Percentiles rank a stretch among this genome's conserved stretches.
Evolutionary conservation across 2,888 invertebrate genomes (phyloP).

Genomic region (Drosophila macrospina): DNA sequence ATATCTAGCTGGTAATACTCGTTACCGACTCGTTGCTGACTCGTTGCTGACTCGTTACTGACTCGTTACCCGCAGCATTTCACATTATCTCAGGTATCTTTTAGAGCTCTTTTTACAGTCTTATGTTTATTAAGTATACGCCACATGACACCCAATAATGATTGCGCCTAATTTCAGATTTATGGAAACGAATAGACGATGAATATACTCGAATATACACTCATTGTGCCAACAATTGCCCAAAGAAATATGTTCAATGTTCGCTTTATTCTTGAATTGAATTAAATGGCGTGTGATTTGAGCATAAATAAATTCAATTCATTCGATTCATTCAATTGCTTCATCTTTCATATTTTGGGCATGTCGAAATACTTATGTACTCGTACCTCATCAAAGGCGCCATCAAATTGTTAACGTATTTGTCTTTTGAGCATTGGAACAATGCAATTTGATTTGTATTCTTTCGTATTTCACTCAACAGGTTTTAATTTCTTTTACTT

Average conservation of each 20-base stretch:
- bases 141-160: slow-evolving; percentile 41
- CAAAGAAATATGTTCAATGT: slow-evolving; percentile 19
- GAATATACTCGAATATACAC: slow-evolving; percentile 1
- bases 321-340: slow-evolving; percentile 25
- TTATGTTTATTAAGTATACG: slow-evolving; percentile 58
- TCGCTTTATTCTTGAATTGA: slow-evolving; percentile 61
- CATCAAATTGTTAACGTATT: slow-evolving; percentile 21
- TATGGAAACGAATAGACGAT: slow-evolving; percentile 12
- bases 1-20: slow-evolving; percentile 25
- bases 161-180: slow-evolving; percentile 12
- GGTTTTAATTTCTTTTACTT: slow-evolving; percentile 37
- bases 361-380: slow-evolving; percentile 11
- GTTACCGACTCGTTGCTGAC: slow-evolving; percentile 9
- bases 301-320: slow-evolving; percentile 64
- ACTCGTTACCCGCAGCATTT: neutral
- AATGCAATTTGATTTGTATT: slow-evolving; percentile 45
- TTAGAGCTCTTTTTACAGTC: neutral
- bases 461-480: slow-evolving; percentile 38
- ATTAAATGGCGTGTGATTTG: slow-evolving; percentile 72
- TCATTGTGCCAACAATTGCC: slow-evolving; percentile 43
- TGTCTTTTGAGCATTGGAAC: slow-evolving; percentile 25
- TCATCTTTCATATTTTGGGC: neutral
- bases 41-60: neutral
- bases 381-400: slow-evolving; percentile 14
- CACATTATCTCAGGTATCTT: slow-evolving; percentile 31